Evolutionary conservation across 2,888 invertebrate species (phyloP).

Genomic region (Nesidiocoris tenuis): DNA sequence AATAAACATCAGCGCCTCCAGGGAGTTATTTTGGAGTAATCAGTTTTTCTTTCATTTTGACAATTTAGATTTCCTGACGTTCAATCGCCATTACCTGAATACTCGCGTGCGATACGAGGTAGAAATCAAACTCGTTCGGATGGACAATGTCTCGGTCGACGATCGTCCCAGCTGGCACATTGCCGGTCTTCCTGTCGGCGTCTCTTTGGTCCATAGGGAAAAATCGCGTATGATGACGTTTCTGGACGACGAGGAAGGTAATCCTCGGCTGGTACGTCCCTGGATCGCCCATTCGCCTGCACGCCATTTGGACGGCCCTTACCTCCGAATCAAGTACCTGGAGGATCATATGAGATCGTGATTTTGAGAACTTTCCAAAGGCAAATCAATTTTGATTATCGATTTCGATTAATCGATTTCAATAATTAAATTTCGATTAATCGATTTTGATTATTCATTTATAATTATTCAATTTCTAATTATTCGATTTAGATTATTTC

Average conservation of each 20-base stretch:
- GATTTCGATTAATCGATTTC: too few species aligned
- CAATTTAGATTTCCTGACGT: too few species aligned
- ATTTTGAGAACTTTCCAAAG: too few species aligned
- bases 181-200: conserved; percentile 58
- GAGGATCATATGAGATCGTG: too few species aligned
- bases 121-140: conserved; percentile 84
- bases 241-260: conserved; percentile 92
- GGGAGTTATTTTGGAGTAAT: too few species aligned
- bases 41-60: too few species aligned
- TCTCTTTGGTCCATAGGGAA: conserved; percentile 55
- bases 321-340: conserved; percentile 68
- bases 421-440: too few species aligned
- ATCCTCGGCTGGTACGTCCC: conserved; percentile 71
- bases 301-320: conserved; percentile 71
- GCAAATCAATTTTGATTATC: too few species aligned
- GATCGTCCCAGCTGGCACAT: conserved; percentile 83
- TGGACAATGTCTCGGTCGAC: conserved; percentile 85
- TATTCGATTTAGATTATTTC: too few species aligned
- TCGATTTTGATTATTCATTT: too few species aligned
- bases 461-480: too few species aligned
- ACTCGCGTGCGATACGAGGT: conserved; percentile 68
- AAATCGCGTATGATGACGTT: conserved; percentile 88
- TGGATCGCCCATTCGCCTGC: conserved; percentile 55
- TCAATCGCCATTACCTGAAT: conserved; percentile 51
- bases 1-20: too few species aligned